Evolutionary conservation across 2,888 invertebrate genomes (phyloP), one percentile per base, ranked within the genome.

Genomic region (Andrena chrysosceles): DNA sequence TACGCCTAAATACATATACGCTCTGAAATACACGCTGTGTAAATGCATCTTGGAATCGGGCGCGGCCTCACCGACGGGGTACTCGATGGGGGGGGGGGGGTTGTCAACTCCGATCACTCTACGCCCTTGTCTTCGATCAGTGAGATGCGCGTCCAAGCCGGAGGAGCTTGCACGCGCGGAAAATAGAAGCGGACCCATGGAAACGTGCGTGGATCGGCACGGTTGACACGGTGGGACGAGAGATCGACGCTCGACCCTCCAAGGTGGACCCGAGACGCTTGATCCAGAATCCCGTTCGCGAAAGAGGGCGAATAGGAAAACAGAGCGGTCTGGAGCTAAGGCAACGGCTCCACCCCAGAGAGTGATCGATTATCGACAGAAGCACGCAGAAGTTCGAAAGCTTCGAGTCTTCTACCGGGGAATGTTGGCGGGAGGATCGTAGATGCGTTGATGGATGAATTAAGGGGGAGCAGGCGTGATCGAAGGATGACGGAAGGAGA

Each of bases 1-100:
- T 75, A 85, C 56, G 80, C 76, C 70, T 79, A 81, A 67, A 85
- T 84, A 83, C 75, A 77, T 77, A 80, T 70, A 66, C 76, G 86
- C 73, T 76, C 60, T 76, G 74, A 83, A 42, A 81, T 81, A 80
- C 77, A 77, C 81, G 82, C 82, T 83, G 84, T 87, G 86, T 89
- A 90, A 91, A 91, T 91, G 90, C 90, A 90, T 91, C 81, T 56
- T 89, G 91, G 90, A 91, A 89, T 91, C 85, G 87, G 42, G 77
- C 89, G 89, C 86, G 82, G 83, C 77, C 83, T 80, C 77, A 83
- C 87, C 85, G 85, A 87, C 84, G 83, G 78, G 75, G 66, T 42
- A 77, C 48, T 72, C 77, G 64, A 78, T 59, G 59, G 68, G 64
- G 60, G 42, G 42, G 42, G 42, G 42, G 42, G 42, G 4, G 13